These are phyloP conservation scores for Drosophila eugracilis DNA, from an alignment of 1,140 invertebrate genomes.

Conservation along the genomic window DNA sequence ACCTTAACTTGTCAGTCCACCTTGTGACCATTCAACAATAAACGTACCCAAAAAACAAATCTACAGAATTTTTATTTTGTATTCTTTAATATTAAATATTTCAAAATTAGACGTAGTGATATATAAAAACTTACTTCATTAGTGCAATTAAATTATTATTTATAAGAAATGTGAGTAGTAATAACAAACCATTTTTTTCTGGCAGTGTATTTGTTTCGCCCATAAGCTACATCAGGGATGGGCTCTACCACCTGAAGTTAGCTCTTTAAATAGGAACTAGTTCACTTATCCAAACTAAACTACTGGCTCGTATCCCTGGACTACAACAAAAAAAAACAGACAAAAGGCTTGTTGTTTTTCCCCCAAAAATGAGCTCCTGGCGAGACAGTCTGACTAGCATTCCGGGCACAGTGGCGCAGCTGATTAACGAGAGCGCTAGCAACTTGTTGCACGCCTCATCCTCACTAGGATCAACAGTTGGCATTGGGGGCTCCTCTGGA, in stretches of 20 bases:
- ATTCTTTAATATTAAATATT: too few relatives aligned
- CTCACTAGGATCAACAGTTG: slow-evolving; percentile 28
- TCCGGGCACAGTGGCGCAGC: slow-evolving; percentile 66
- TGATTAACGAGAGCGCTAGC: slow-evolving; percentile 76
- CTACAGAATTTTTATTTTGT: too few relatives aligned
- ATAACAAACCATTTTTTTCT: background rate
- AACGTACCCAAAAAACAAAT: slow-evolving; percentile 16
- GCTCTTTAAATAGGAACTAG: background rate
- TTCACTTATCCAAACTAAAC: background rate
- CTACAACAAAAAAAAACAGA: background rate
- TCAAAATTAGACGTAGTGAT: too few relatives aligned
- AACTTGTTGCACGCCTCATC: slow-evolving; percentile 47
- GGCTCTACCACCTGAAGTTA: background rate
- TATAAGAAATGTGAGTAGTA: too few relatives aligned
- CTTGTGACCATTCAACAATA: slow-evolving; percentile 33
- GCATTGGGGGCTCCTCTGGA: slow-evolving; percentile 6
- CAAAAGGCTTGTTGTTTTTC: background rate
- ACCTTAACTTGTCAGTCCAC: slow-evolving; percentile 31
- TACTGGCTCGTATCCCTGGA: background rate
- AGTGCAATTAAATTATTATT: too few relatives aligned
- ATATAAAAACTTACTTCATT: too few relatives aligned
- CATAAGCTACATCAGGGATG: background rate
- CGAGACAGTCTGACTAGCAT: slow-evolving; percentile 76
- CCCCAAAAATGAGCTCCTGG: slow-evolving; percentile 69
- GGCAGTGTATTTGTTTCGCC: background rate